Evolutionary conservation across 2,797 vertebrate species (phyloP).

Genomic region (Alcedo atthis): DNA sequence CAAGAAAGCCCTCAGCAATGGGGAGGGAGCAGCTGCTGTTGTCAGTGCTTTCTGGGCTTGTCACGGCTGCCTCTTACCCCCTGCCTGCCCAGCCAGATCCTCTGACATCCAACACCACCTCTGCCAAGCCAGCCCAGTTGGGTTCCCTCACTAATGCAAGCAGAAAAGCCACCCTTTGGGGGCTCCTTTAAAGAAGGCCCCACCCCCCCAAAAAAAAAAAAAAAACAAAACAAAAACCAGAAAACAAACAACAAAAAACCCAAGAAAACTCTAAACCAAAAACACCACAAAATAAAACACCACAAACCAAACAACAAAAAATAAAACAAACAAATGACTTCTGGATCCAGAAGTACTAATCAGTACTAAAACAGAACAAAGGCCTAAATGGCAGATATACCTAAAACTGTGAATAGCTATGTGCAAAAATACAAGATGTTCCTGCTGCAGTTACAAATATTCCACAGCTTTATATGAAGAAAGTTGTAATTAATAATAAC

Average conservation of each 20-base stretch:
- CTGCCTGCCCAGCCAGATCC: neutral
- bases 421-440: accelerated
- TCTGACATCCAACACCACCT: constrained; percentile 45
- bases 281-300: too few species aligned
- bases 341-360: neutral
- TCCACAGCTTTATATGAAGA: neutral
- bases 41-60: constrained; percentile 8
- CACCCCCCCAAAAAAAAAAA: neutral
- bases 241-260: too few species aligned
- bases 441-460: neutral
- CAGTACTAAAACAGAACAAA: neutral
- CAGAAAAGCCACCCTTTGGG: constrained; percentile 10
- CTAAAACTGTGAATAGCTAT: neutral
- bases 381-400: accelerated
- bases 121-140: constrained; percentile 36
- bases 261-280: too few species aligned
- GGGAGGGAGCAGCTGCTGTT: constrained; percentile 57
- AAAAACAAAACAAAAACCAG: too few species aligned
- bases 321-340: neutral
- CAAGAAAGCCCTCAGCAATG: neutral
- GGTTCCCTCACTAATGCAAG: constrained; percentile 26
- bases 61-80: neutral
- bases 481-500: neutral
- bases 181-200: neutral
- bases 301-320: too few species aligned